phyloP scores from a whole-genome alignment of 2,113 vertebrate genomes.

The Triplophysa tibetana region DNA sequence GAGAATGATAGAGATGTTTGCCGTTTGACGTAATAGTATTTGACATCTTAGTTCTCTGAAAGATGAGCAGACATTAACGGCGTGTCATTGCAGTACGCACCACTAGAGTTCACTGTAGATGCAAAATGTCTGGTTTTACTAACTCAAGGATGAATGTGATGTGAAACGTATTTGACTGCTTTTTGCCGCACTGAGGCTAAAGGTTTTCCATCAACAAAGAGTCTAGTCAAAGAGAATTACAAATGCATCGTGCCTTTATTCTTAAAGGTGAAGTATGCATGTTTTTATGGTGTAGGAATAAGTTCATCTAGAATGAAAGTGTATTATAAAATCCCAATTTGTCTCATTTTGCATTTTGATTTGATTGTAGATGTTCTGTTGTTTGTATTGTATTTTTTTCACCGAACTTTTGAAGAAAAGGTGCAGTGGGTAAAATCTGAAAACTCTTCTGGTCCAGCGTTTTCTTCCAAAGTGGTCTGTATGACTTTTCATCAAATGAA shows the following conservation, averaged over 20 bases:
- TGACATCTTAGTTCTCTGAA: constrained; percentile 27
- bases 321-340: no score
- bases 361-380: no score
- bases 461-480: no score
- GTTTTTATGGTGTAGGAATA: no score
- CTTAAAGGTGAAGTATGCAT: no score
- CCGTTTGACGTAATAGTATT: constrained; percentile 20
- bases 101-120: constrained; percentile 50
- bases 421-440: no score
- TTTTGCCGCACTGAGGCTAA: background rate
- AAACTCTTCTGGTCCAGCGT: no score
- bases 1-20: constrained; percentile 44
- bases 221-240: constrained; percentile 3
- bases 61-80: background rate
- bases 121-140: background rate
- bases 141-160: constrained; percentile 8
- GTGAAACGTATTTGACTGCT: background rate
- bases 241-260: background rate
- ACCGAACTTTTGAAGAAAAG: no score
- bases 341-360: no score
- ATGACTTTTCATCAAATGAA: no score
- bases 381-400: no score
- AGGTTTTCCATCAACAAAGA: background rate
- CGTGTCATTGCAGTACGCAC: background rate
- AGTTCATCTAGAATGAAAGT: no score